phyloP scores from a whole-genome alignment of 2,888 invertebrate genomes.

The Rhagium mordax region DNA sequence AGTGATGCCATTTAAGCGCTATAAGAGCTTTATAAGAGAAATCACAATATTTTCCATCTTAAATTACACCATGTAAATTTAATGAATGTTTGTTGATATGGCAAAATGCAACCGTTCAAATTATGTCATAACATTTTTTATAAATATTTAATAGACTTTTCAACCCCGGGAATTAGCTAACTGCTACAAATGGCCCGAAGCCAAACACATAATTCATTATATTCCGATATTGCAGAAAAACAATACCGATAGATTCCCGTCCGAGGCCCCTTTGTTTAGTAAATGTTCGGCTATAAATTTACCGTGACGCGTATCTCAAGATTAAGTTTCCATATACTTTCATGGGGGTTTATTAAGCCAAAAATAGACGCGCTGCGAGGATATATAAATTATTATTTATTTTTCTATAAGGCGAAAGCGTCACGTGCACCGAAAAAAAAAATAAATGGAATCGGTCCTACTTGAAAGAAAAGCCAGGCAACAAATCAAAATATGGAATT shows the following conservation, averaged over 20 bases:
- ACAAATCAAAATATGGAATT: conserved; percentile 47
- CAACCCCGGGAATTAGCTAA: too few relatives aligned
- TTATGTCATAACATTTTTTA: too few relatives aligned
- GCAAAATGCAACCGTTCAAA: too few relatives aligned
- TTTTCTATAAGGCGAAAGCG: conserved; percentile 11
- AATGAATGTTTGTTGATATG: too few relatives aligned
- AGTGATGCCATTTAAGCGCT: too few relatives aligned
- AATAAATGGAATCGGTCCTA: conserved; percentile 47
- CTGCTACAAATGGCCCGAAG: too few relatives aligned
- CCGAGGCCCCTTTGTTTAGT: conserved; percentile 16
- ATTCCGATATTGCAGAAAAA: conserved; percentile 19
- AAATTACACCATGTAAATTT: too few relatives aligned
- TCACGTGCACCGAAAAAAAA: conserved; percentile 36
- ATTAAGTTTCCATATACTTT: conserved; percentile 22
- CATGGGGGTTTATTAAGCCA: conserved; percentile 18
- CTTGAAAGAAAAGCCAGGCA: conserved; percentile 33
- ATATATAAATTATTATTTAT: conserved; percentile 32
- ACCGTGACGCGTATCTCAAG: conserved; percentile 17
- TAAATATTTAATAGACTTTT: too few relatives aligned
- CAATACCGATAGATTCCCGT: conserved; percentile 16
- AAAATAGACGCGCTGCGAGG: conserved; percentile 6
- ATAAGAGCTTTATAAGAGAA: too few relatives aligned
- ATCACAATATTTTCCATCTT: too few relatives aligned
- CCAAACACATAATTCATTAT: conserved; percentile 19
- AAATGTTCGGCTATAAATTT: conserved; percentile 26